A percentile compares a stretch with the other conserved stretches of the same genome.
Evolutionary conservation across 2,797 vertebrate genomes (phyloP).

Genomic region (Micrastur ruficollis): DNA sequence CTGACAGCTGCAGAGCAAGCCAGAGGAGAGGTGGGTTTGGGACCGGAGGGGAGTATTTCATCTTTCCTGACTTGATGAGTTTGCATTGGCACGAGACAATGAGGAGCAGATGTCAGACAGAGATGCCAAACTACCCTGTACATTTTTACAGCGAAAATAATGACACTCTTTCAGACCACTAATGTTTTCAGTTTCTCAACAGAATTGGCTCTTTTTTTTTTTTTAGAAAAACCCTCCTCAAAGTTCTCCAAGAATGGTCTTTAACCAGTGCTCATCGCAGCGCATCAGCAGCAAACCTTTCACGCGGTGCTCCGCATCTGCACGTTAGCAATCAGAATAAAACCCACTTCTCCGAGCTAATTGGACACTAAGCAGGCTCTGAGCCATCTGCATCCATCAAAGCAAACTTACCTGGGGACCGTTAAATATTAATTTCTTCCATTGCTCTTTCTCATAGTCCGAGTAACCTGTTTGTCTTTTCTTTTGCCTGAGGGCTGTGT

Average conservation of each 20-base stretch:
- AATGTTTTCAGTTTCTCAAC: conserved; percentile 28
- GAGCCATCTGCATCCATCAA: conserved; percentile 46
- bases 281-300: conserved; percentile 16
- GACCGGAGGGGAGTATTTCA: conserved; percentile 50
- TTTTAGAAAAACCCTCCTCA: not conserved
- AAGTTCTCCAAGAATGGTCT: not conserved
- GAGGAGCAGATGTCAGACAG: conserved; percentile 51
- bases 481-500: conserved; percentile 3
- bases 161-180: conserved; percentile 51
- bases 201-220: not conserved
- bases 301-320: not conserved
- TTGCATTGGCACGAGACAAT: conserved; percentile 56
- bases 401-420: conserved; percentile 67
- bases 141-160: conserved; percentile 43
- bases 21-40: conserved; percentile 46
- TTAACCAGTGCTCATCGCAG: conserved; percentile 17
- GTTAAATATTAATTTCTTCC: conserved; percentile 59
- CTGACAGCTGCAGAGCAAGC: conserved; percentile 45
- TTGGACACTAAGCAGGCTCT: conserved; percentile 40
- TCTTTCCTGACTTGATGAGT: conserved; percentile 52
- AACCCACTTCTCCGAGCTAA: not conserved
- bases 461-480: not conserved
- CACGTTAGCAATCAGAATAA: conserved; percentile 44
- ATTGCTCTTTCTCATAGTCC: not conserved
- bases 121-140: conserved; percentile 48